Evolutionary conservation across 2,797 vertebrate species (phyloP).

Genomic region (Pseudochromis fuscus): DNA sequence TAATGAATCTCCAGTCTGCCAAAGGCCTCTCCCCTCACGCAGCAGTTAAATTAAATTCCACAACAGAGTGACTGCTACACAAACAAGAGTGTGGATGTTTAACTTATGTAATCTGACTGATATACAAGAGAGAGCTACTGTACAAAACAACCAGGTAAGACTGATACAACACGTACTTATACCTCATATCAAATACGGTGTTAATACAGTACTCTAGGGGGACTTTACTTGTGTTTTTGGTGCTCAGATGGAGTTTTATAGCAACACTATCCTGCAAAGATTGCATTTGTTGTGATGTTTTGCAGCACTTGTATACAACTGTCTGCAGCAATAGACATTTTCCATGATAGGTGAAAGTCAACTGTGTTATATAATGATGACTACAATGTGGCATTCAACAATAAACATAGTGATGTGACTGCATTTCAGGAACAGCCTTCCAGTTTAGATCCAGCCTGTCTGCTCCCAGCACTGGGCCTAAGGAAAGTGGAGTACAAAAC

Average conservation of each 20-base stretch:
- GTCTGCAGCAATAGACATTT: too few relatives aligned
- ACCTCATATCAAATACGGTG: background rate
- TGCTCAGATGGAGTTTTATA: background rate
- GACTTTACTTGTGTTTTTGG: background rate
- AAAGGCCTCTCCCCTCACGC: conserved; percentile 45
- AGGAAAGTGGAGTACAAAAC: background rate
- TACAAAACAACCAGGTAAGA: background rate
- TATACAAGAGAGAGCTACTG: background rate
- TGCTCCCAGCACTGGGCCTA: conserved; percentile 54
- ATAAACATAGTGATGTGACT: conserved; percentile 8
- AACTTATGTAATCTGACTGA: conserved; percentile 19
- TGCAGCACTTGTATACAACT: conserved; percentile 10
- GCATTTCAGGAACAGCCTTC: conserved; percentile 36
- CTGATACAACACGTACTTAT: too few relatives aligned
- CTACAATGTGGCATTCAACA: background rate
- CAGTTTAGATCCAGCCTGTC: conserved; percentile 41
- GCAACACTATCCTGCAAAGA: background rate
- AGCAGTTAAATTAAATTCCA: conserved; percentile 60
- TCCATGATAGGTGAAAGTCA: too few relatives aligned
- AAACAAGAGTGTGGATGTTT: conserved; percentile 41
- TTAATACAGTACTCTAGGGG: background rate
- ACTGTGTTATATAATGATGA: too few relatives aligned
- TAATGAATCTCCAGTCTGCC: conserved; percentile 46
- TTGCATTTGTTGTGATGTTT: background rate
- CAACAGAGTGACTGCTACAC: conserved; percentile 27